Base-by-base conservation (phyloP, 2,888 invertebrate genomes). In the Athrips mouffetella region DNA sequence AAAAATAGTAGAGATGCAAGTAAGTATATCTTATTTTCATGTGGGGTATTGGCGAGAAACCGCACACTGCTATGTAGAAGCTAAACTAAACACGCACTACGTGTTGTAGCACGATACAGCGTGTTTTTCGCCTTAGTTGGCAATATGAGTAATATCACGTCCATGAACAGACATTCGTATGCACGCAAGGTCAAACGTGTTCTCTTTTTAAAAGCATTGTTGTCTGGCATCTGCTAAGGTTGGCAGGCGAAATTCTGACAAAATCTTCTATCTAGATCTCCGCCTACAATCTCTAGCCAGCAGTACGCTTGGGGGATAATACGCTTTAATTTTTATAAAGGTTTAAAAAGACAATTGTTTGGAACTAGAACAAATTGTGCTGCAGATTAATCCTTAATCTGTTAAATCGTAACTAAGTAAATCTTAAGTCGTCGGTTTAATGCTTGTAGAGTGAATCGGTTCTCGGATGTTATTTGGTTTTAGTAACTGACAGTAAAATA, bases 321-420 rank as follows among this genome's bases (percentile, higher is more conserved):
- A 25, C 15, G 13, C 18, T 44, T 48, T 44, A 11, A 41, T 44
- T 48, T 48, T 41, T 10, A 44, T 37, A 42, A 48, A 48, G 30
- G 21, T 25, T 15, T 37, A 23, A 25, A 35, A 42, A 44, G 16
- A 25, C 18, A 16, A 35, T 48, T 47, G 39, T 37, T 47, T 20
- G 16, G 37, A 44, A 35, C 37, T 20, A 10, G 18, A 44, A 44
- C 44, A 42, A 45, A 25, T 33, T 39, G 44, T 41, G 10, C 27
- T 20, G 33, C 11, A 41, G 45, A 45, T 45, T 25, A 49, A 49
- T 44, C 41, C 45, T 49, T 49, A 39, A 39, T 49, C 49, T 39
- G 20, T 21, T 15, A 15, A 45, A 45, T 33, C 35, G 23, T 30
- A 25, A 35, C 45, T 23, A n/a, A 31, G 45, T 5, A 25, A 45